Conservation (phyloP, 1,140 invertebrate species). For the Cotesia glomerata region DNA sequence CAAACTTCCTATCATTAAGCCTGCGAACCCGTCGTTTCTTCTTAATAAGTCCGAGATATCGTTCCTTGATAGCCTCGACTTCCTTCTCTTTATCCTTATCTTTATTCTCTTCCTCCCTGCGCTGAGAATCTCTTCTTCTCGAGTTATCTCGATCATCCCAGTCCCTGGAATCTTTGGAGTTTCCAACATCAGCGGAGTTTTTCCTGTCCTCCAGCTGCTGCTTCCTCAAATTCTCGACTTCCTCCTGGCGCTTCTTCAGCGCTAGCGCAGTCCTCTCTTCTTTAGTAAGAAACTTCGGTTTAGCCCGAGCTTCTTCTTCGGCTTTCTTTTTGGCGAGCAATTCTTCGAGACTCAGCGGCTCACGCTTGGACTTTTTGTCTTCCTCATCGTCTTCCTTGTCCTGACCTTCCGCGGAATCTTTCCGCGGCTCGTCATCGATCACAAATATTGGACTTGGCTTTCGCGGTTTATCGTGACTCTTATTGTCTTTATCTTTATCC, state of each 20-base stretch:
- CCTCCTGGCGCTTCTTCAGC: constrained; percentile 84
- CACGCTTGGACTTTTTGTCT: constrained; percentile 69
- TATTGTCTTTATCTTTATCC: no score
- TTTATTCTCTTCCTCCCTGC: constrained; percentile 67
- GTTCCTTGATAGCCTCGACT: constrained; percentile 90
- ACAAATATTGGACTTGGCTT: constrained; percentile 50
- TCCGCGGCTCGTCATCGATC: constrained; percentile 57
- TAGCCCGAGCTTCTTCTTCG: constrained; percentile 90
- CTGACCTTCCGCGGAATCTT: constrained; percentile 46
- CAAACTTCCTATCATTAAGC: constrained; percentile 98
- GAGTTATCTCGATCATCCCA: constrained; percentile 34
- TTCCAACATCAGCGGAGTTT: constrained; percentile 32
- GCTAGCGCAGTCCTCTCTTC: constrained; percentile 92
- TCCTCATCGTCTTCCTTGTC: constrained; percentile 59
- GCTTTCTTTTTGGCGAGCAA: constrained; percentile 94
- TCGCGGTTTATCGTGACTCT: constrained; percentile 50
- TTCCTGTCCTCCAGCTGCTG: constrained; percentile 76
- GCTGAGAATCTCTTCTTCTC: constrained; percentile 47
- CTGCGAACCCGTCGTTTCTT: constrained; percentile 91
- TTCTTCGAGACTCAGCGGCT: constrained; percentile 96
- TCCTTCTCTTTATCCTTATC: constrained; percentile 91
- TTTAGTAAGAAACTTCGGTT: constrained; percentile 97
- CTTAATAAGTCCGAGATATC: constrained; percentile 94
- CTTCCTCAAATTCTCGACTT: constrained; percentile 75
- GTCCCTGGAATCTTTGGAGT: constrained; percentile 8